A percentile compares a stretch with the other conserved stretches of the same genome.
These are phyloP conservation scores for Encarsia formosa DNA, from an alignment of 2,888 invertebrate species.

Conservation along the genomic window DNA sequence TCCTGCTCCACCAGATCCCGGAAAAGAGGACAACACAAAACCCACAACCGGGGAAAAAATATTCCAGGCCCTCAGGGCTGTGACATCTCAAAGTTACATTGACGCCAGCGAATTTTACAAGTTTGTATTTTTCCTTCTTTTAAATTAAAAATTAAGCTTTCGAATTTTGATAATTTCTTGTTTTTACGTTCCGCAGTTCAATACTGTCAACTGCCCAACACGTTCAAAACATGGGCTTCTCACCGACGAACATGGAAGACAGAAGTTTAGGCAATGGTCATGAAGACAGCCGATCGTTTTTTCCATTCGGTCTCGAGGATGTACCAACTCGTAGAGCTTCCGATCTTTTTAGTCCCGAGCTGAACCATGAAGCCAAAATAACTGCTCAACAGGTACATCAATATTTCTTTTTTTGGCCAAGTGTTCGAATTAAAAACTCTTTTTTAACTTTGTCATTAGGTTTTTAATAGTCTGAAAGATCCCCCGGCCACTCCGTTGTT, in stretches of 20 bases:
- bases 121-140: constrained; percentile 30
- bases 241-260: constrained; percentile 27
- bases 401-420: neutral
- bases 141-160: neutral
- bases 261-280: constrained; percentile 29
- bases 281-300: constrained; percentile 19
- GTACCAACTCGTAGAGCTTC: constrained; percentile 34
- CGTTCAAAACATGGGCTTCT: constrained; percentile 40
- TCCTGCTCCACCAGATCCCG: constrained; percentile 44
- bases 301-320: constrained; percentile 25
- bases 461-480: constrained; percentile 48
- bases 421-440: neutral
- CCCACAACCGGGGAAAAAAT: constrained; percentile 48
- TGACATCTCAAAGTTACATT: constrained; percentile 47
- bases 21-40: constrained; percentile 14
- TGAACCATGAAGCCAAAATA: constrained; percentile 47
- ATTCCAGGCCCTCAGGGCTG: constrained; percentile 45
- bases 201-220: constrained; percentile 43
- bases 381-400: constrained; percentile 45
- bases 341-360: constrained; percentile 48
- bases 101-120: constrained; percentile 49
- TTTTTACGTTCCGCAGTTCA: constrained; percentile 37
- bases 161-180: neutral
- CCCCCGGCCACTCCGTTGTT: constrained; percentile 46
- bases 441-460: constrained; percentile 31